Conservation (phyloP, 1,140 invertebrate species). For the Drosophila varians region DNA sequence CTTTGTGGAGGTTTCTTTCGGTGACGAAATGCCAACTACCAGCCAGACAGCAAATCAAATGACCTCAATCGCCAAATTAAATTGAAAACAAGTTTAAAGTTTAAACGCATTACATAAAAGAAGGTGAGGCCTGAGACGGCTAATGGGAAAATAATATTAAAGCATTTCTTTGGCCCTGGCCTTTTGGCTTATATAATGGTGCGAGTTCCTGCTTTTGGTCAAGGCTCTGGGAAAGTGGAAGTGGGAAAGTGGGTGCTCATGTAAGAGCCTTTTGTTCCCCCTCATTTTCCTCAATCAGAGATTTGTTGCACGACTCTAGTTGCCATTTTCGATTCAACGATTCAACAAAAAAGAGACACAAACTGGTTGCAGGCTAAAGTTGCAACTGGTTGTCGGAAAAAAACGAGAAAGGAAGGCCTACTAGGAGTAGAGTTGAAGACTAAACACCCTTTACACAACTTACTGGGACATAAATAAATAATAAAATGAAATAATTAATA, state of each 20-base stretch:
- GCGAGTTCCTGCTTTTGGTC: not conserved
- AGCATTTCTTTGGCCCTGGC: too few relatives aligned
- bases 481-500: too few relatives aligned
- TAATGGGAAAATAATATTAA: not conserved
- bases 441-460: too few relatives aligned
- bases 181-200: too few relatives aligned
- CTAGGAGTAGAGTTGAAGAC: not conserved
- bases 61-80: conserved; percentile 76
- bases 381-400: conserved; percentile 49
- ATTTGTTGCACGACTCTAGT: not conserved
- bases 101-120: conserved; percentile 40
- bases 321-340: conserved; percentile 15
- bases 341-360: not conserved
- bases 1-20: conserved; percentile 4
- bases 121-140: not conserved
- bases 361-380: conserved; percentile 34
- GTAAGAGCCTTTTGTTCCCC: not conserved
- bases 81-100: conserved; percentile 60
- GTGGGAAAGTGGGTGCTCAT: conserved; percentile 1
- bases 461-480: too few relatives aligned
- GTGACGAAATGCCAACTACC: conserved; percentile 52
- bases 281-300: not conserved
- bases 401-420: conserved; percentile 41
- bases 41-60: conserved; percentile 75
- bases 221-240: not conserved